phyloP scores from a whole-genome alignment of 2,797 vertebrate species.

The Phataginus tetradactyla region DNA sequence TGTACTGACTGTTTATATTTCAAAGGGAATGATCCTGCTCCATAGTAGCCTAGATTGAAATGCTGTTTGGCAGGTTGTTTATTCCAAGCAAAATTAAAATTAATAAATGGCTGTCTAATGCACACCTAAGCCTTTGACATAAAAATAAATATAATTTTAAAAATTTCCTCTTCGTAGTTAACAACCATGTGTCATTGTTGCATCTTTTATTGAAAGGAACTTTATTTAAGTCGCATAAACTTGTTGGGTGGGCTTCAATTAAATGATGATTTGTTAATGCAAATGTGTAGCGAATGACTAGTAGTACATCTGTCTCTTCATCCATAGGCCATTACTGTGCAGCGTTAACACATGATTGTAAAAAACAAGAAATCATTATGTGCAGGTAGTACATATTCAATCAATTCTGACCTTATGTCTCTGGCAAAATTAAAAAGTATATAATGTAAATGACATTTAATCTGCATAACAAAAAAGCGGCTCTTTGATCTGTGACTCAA shows the following conservation, averaged over 20 bases:
- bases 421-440: constrained; percentile 82
- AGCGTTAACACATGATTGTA: constrained; percentile 88
- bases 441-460: constrained; percentile 85
- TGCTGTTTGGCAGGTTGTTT: constrained; percentile 83
- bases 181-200: constrained; percentile 84
- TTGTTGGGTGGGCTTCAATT: constrained; percentile 92
- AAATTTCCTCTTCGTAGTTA: constrained; percentile 84
- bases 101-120: constrained; percentile 84
- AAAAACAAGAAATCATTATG: constrained; percentile 88
- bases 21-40: constrained; percentile 80
- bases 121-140: constrained; percentile 79
- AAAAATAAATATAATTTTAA: constrained; percentile 79
- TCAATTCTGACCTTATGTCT: constrained; percentile 91
- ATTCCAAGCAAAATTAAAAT: constrained; percentile 85
- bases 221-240: constrained; percentile 92
- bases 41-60: constrained; percentile 76
- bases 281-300: constrained; percentile 89
- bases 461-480: constrained; percentile 75
- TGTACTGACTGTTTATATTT: constrained; percentile 83
- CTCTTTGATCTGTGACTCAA: constrained; percentile 82
- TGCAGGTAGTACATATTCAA: constrained; percentile 89
- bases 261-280: constrained; percentile 92
- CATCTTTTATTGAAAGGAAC: constrained; percentile 90
- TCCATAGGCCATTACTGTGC: constrained; percentile 89
- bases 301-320: constrained; percentile 90